phyloP scores from a whole-genome alignment of 2,888 invertebrate genomes.

The Chaitophorus viminalis region DNA sequence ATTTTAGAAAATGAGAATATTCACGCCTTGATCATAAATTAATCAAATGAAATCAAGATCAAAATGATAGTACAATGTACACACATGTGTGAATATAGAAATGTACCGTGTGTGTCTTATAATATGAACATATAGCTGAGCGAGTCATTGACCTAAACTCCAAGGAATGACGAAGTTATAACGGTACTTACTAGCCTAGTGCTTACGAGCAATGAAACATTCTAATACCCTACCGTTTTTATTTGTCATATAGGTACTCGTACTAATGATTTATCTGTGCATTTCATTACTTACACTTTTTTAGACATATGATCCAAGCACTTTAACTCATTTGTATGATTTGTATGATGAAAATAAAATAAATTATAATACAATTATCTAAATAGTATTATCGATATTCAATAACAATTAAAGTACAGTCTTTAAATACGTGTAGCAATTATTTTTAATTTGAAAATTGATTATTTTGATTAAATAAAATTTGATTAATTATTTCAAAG shows the following conservation, averaged over 20 bases:
- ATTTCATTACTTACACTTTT: conserved; percentile 12
- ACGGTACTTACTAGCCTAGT: conserved; percentile 46
- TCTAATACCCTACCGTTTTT: conserved; percentile 22
- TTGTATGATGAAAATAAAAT: too few species aligned
- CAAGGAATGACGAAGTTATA: conserved; percentile 45
- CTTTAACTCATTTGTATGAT: too few species aligned
- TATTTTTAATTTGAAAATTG: too few species aligned
- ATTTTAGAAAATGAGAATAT: background rate
- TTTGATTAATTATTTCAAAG: background rate
- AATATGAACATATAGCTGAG: conserved; percentile 43
- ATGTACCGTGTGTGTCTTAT: background rate
- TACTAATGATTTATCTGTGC: conserved; percentile 22
- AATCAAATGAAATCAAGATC: background rate
- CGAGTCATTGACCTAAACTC: conserved; percentile 56
- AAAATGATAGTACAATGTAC: background rate
- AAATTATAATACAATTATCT: too few species aligned
- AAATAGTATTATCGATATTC: too few species aligned
- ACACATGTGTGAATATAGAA: conserved; percentile 30
- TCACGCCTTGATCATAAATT: background rate
- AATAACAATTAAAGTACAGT: too few species aligned
- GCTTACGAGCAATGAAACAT: conserved; percentile 37
- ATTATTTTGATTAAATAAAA: background rate
- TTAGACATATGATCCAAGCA: background rate
- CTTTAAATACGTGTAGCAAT: too few species aligned
- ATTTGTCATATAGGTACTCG: too few species aligned